Base-by-base conservation (phyloP, 2,888 invertebrate species). In the Drosophila mettleri region DNA sequence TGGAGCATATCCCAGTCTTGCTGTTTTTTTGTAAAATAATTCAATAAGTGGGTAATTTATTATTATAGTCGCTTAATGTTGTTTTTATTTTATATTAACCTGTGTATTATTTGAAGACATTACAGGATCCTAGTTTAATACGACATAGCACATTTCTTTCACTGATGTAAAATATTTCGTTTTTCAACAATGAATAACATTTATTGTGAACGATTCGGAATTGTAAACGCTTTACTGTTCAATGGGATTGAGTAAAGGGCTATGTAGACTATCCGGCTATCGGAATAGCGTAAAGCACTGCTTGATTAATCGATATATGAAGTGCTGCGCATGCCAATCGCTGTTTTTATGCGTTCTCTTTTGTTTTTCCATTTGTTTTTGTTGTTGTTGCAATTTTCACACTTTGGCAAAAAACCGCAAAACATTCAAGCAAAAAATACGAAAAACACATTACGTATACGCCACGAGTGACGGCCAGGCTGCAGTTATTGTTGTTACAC, bases 401-500 rank as follows among this genome's bases (percentile, higher is more conserved):
- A 72, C 73, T 52, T 63, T 52, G 34, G 31, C 29, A 52, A 78
- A 78, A 74, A 61, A 53, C 69, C 67, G 43, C 79, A 79, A 66
- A 72, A 51, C 65, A 66, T 59, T 10, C 62, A 48, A 68, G 63
- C 41, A 73, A 55, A 51, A 53, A 48, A 58, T 22, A 62, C 60
- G 49, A 66, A 53, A 69, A 69, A 62, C 41, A 51, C 65, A 81
- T 87, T 68, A 59, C 79, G 73, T 71, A 87, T 81, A 73, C 76
- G 82, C 53, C 66, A 41, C 36, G 66, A 72, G 22, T 62, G 74
- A 59, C 55, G 72, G 39, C 31, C 39, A 48, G 48, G 53, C 49
- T 53, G 24, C 22, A 29, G 33, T 38, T 74, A 45, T 55, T 69
- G 48, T 57, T 46, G 46, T 39, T 61, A 52, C 48, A 63, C 57